Base-by-base conservation (phyloP, 2,797 vertebrate species). In the Eptatretus atami region DNA sequence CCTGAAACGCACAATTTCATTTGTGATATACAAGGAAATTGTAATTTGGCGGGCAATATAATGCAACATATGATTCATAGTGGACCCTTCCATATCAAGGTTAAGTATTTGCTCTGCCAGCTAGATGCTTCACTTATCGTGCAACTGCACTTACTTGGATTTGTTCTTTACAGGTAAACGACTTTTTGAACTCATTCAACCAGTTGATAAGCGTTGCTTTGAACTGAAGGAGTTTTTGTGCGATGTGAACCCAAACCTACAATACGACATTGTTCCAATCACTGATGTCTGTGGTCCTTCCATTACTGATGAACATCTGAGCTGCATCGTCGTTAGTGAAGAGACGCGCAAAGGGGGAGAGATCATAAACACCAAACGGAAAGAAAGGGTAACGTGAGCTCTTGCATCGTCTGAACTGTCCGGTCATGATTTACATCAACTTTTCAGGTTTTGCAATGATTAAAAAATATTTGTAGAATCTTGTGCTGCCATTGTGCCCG, bases 111-210 rank as follows among this genome's bases (percentile, higher is more conserved):
- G 31, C 31, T 44, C 31, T 44, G 6, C 31, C 31, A 44, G 31
- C 31, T 44, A 44, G 31, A 44, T 44, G 31, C 31, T 44, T 44
- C 4, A 44, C 31, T 44, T 44, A 8, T 44, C 31, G 6, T 44
- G 31, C 31, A 44, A 8, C 31, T 44, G 4, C 6, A 44, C 31
- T 44, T 44, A 44, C 31, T 44, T 44, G 31, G 31, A 44, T 44
- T 44, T 44, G 31, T 44, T 61, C n/a, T 12, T 25, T n/a, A 9
- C 57, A 61, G 57, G 57, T n/a, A 61, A 61, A 25, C 57, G n/a
- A n/a, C 57, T 61, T n/a, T n/a, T n/a, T 61, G 57, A 61, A 25
- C 57, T 61, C n/a, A 61, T 61, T n/a, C n/a, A 61, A 25, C 57
- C 57, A 25, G 9, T n/a, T 61, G 57, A 12, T n/a, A 9, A 61